These are phyloP conservation scores for Trachelus iudaicus DNA, from an alignment of 2,888 invertebrate genomes.

Conservation along the genomic window DNA sequence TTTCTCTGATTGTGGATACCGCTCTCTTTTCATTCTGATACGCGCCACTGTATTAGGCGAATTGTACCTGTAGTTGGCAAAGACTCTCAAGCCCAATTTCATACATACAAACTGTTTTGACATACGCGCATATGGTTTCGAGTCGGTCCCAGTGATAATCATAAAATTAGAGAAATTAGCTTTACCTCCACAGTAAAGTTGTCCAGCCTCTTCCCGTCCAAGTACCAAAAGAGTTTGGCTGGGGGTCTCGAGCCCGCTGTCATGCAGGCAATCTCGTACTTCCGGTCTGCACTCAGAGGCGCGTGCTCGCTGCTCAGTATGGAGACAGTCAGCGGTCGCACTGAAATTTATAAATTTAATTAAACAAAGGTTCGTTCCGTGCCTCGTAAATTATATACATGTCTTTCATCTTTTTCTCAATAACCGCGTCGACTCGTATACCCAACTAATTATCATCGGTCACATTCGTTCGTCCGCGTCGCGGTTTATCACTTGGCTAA, in stretches of 20 bases:
- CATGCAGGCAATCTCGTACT: constrained; percentile 85
- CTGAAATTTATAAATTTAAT: constrained; percentile 68
- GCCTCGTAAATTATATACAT: neutral
- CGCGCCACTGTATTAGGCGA: neutral
- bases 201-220: constrained; percentile 77
- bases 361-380: neutral
- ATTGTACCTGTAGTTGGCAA: neutral
- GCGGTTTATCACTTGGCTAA: neutral
- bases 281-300: constrained; percentile 84
- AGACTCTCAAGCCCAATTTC: neutral
- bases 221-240: constrained; percentile 87
- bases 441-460: neutral
- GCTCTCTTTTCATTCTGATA: neutral
- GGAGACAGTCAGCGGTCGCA: constrained; percentile 83
- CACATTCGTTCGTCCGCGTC: neutral
- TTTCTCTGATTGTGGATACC: neutral
- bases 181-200: constrained; percentile 69
- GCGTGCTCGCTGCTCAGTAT: constrained; percentile 81
- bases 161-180: neutral
- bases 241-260: constrained; percentile 87
- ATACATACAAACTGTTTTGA: neutral
- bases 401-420: neutral
- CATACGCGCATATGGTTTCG: neutral
- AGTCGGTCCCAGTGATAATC: neutral
- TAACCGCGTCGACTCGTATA: neutral